Evolutionary conservation across 2,888 invertebrate genomes (phyloP).

Genomic region (Hyalella azteca): DNA sequence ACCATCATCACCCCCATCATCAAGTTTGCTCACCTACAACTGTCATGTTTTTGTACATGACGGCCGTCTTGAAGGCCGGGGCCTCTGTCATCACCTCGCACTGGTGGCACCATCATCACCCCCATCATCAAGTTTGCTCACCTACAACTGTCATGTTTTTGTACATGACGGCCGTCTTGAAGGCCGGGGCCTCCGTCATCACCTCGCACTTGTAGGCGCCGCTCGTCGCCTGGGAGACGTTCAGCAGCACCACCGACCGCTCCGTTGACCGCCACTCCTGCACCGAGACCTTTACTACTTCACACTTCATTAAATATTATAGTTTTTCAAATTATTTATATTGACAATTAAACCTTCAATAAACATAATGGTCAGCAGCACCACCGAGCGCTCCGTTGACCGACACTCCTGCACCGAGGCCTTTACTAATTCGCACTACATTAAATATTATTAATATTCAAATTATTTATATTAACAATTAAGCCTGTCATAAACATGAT

Average conservation of each 20-base stretch:
- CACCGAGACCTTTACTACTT: too few species aligned
- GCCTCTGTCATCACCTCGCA: slow-evolving; percentile 56
- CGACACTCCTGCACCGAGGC: slow-evolving; percentile 33
- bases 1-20: too few species aligned
- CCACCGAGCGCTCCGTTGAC: slow-evolving; percentile 29
- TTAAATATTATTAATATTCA: too few species aligned
- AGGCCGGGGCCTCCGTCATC: slow-evolving; percentile 53
- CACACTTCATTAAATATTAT: too few species aligned
- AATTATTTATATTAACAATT: too few species aligned
- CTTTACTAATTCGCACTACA: too few species aligned
- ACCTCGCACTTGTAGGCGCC: slow-evolving; percentile 57
- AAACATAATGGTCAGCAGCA: too few species aligned
- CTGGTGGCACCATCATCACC: slow-evolving; percentile 39
- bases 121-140: too few species aligned
- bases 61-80: slow-evolving; percentile 53
- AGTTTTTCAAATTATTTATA: too few species aligned
- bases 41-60: slow-evolving; percentile 31
- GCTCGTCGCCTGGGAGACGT: slow-evolving; percentile 10
- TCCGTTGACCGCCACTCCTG: slow-evolving; percentile 35
- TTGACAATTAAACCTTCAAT: too few species aligned
- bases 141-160: slow-evolving; percentile 31
- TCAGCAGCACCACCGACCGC: slow-evolving; percentile 28
- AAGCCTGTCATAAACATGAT: too few species aligned
- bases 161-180: slow-evolving; percentile 52
- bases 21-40: not conserved